These are phyloP conservation scores for Epizoanthus ramosus DNA, from an alignment of 92 coral and sea anemone genomes.

Conservation along the genomic window DNA sequence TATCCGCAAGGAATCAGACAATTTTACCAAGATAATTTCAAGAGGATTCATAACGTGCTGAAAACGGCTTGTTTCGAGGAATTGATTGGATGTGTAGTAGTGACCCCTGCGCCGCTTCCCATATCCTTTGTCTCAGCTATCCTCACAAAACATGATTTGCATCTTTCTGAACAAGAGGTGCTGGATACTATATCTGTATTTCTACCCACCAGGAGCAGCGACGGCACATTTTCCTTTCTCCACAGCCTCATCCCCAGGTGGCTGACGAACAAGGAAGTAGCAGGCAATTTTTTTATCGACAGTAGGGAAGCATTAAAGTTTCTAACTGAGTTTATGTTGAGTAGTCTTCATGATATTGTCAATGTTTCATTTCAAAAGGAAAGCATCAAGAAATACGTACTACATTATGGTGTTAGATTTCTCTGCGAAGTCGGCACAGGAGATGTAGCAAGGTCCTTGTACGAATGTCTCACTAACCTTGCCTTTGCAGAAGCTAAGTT, in stretches of 20 bases:
- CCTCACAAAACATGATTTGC: not conserved
- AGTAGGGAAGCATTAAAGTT: too few species aligned
- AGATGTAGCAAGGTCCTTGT: not conserved
- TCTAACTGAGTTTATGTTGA: too few species aligned
- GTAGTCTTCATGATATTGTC: too few species aligned
- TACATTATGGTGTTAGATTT: slow-evolving; percentile 12
- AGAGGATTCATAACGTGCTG: slow-evolving; percentile 8
- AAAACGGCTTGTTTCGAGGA: slow-evolving; percentile 25
- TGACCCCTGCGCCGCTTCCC: slow-evolving; percentile 47
- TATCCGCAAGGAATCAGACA: slow-evolving; percentile 5
- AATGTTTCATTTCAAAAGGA: too few species aligned
- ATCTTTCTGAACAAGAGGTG: not conserved
- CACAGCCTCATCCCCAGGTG: slow-evolving; percentile 42
- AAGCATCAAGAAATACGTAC: not conserved
- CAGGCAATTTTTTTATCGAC: slow-evolving; percentile 27
- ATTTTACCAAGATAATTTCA: slow-evolving; percentile 21
- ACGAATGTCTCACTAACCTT: slow-evolving; percentile 21
- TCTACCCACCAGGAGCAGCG: slow-evolving; percentile 9
- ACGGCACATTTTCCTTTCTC: slow-evolving; percentile 34
- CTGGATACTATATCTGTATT: slow-evolving; percentile 13
- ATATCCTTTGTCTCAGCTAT: slow-evolving; percentile 19
- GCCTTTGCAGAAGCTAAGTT: slow-evolving; percentile 21
- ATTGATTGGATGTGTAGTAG: slow-evolving; percentile 38
- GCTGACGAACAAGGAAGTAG: slow-evolving; percentile 7
- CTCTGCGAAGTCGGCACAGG: not conserved